Evolutionary conservation across 2,113 vertebrate species (phyloP), one percentile per base, ranked within the genome.

Genomic region (Ammospiza nelsoni): DNA sequence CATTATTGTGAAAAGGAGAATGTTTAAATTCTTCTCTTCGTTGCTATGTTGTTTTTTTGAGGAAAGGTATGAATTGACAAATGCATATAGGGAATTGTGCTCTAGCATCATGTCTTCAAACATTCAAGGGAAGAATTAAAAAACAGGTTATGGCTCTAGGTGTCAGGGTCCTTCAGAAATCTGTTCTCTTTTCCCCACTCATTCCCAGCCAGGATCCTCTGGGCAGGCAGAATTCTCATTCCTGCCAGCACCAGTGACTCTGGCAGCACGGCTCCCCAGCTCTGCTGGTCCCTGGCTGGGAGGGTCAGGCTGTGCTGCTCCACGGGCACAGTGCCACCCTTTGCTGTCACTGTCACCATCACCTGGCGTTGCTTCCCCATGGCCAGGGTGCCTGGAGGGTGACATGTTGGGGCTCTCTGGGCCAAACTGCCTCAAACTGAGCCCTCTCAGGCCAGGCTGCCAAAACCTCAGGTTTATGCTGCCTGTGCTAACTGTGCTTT

Each of bases 101-200:
- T 31, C 37, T 66, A 33, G 9, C 1, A 4, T 31, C 1, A 1
- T 3, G 4, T 33, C 65, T 87, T 63, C 35, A 67, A 13, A 48
- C 0, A 0, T 48, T 59, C 25, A 25, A 59, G 51, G 51, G 31
- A 17, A 4, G 19, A 20, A 46, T 57, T 67, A 54, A 12, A 20
- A 52, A 63, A 25, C 31, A 29, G 16, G 7, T 62, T 62, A 7
- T 1, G 5, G 63, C 41, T 51, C 15, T 7, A 25, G 61, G 43
- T 15, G 8, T 5, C 46, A 77, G 49, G 33, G 35, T 35, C 20
- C 28, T 69, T 65, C 37, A 89, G 39, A 72, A 84, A 65, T 6
- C 35, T 43, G 5, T 22, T 62, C 41, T 52, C 46, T 52, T 59
- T 18, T 25, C 16, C 35, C 29, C 33, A 6, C 6, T 46, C 15